Conservation (phyloP, 2,113 vertebrate species). For the Archocentrus centrarchus region DNA sequence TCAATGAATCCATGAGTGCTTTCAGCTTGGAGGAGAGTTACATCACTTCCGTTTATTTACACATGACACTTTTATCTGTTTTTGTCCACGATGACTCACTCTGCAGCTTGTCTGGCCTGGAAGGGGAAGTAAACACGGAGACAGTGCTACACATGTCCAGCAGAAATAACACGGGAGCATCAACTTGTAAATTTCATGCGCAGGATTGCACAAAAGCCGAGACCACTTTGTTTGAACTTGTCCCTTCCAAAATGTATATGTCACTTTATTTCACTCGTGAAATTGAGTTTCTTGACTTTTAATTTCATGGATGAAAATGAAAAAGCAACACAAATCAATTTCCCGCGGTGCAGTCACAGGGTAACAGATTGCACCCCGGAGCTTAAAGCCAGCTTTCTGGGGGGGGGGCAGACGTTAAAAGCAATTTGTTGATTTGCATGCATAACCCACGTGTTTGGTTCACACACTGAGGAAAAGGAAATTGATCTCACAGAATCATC, state of each 20-base stretch:
- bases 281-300: slow-evolving; percentile 38
- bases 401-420: neutral
- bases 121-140: neutral
- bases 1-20: neutral
- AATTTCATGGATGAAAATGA: slow-evolving; percentile 44
- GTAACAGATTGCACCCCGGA: neutral
- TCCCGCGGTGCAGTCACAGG: slow-evolving; percentile 8
- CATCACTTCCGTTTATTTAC: neutral
- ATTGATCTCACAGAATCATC: neutral
- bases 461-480: slow-evolving; percentile 14
- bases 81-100: neutral
- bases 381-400: neutral
- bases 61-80: neutral
- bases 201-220: neutral
- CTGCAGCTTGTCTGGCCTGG: neutral
- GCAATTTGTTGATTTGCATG: slow-evolving; percentile 12
- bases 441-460: slow-evolving; percentile 9
- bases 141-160: neutral
- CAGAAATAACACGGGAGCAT: neutral
- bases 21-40: neutral
- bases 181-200: slow-evolving; percentile 1
- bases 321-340: slow-evolving; percentile 34
- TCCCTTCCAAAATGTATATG: neutral
- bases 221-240: neutral
- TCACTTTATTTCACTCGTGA: slow-evolving; percentile 15